Evolutionary conservation across 1,140 invertebrate species (phyloP), one percentile per base, ranked within the genome.

Genomic region (Whitmania pigra): DNA sequence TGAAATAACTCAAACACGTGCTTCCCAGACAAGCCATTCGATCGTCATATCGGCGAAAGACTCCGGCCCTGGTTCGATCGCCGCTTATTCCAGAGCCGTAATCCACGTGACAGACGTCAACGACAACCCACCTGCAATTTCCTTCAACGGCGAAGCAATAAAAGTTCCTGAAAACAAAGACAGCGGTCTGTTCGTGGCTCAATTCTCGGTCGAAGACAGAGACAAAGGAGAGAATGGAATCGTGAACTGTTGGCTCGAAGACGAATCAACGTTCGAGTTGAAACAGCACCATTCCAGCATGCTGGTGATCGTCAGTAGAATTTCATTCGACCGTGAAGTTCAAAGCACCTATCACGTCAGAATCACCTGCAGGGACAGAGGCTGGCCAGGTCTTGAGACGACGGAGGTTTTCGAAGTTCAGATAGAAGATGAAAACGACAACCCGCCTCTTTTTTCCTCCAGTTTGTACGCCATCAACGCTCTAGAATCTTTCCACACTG

Each of bases 221-320:
- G 93, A 97, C 83, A 89, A 92, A 80, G 93, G 92, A 11, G 90
- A 89, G 0, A 97, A 96, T 82, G 93, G 93, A 2, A 91, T 89
- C 75, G 88, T 97, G 15, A 88, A 88, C 40, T 74, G 73, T 55
- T 22, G 40, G 43, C 53, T 73, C 60, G 43, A 72, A 53, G 53
- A 71, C 27, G 55, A 60, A 18, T 71, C 36, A 20, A 40, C 49
- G 18, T 73, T 73, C 68, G 36, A 60, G 31, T 40, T 73, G n/a
- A 55, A 72, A 22, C 53, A 73, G 22, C 63, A 67, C 27, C 49
- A 72, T 40, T 25, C 29, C 9, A 72, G 25, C 20, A 67, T 73
- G 13, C 73, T 69, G 27, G 36, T 69, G 22, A 13, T 76, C 20
- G 49, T 67, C 22, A 76, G 71, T 7, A 67, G 29, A 20, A 54